A percentile compares a stretch with the other conserved stretches of the same genome.
phyloP scores from a whole-genome alignment of 2,797 vertebrate species.

The Typhlichthys eigenmanni region DNA sequence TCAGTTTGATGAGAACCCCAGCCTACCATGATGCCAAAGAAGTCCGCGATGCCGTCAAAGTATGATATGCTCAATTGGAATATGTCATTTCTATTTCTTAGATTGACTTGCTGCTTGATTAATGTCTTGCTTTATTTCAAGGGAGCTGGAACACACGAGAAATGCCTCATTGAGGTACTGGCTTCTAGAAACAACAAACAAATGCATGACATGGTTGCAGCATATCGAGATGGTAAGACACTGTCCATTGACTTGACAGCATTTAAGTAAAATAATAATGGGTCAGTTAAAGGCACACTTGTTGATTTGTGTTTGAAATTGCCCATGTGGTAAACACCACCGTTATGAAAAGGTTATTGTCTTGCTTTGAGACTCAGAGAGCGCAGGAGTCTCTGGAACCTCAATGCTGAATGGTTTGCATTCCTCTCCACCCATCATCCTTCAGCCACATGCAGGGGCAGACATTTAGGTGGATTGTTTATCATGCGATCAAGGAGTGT shows the following conservation, averaged over 20 bases:
- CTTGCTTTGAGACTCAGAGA: no score
- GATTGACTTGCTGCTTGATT: conserved; percentile 7
- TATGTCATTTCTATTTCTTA: not conserved
- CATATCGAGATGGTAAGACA: conserved; percentile 90
- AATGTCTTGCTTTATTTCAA: conserved; percentile 45
- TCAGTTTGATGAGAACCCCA: conserved; percentile 90
- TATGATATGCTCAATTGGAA: conserved; percentile 58
- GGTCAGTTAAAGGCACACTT: no score
- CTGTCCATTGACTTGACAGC: not conserved
- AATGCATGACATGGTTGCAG: conserved; percentile 83
- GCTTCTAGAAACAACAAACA: conserved; percentile 91
- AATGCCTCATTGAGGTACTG: conserved; percentile 90
- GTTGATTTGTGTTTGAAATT: no score
- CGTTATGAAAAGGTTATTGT: no score
- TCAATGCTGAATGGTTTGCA: no score
- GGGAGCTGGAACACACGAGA: conserved; percentile 91
- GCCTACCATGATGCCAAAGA: conserved; percentile 94
- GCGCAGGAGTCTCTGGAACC: no score
- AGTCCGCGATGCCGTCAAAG: conserved; percentile 90
- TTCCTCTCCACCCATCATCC: no score
- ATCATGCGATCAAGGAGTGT: no score
- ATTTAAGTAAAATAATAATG: not conserved
- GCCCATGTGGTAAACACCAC: no score
- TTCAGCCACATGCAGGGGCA: no score
- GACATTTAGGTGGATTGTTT: no score